These are phyloP conservation scores for Drosophila lini DNA, from an alignment of 1,140 invertebrate species.

Conservation along the genomic window DNA sequence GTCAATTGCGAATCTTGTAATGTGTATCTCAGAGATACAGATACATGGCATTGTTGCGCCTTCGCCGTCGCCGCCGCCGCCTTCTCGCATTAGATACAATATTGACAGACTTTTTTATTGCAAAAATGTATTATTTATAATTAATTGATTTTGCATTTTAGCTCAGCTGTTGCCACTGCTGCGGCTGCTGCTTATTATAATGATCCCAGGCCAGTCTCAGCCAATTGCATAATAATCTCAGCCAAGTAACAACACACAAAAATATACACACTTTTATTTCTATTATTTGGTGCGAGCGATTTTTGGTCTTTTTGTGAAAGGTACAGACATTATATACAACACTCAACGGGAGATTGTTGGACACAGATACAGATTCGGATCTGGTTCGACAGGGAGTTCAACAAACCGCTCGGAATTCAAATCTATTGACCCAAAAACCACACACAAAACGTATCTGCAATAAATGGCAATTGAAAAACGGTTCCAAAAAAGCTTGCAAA, in stretches of 20 bases:
- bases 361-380: slow-evolving; percentile 23
- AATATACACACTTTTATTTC: slow-evolving; percentile 19
- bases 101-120: slow-evolving; percentile 41
- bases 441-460: slow-evolving; percentile 40
- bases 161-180: neutral
- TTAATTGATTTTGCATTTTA: slow-evolving; percentile 42
- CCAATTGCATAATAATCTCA: slow-evolving; percentile 33
- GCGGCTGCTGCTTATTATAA: slow-evolving; percentile 32
- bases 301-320: slow-evolving; percentile 32
- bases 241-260: neutral
- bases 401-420: slow-evolving; percentile 74
- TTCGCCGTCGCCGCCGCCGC: slow-evolving; percentile 13
- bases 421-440: slow-evolving; percentile 77
- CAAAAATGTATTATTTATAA: slow-evolving; percentile 51
- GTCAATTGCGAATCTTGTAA: slow-evolving; percentile 68
- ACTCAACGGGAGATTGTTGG: slow-evolving; percentile 41
- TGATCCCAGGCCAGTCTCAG: slow-evolving; percentile 17
- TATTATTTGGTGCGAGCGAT: slow-evolving; percentile 17
- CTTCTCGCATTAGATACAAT: slow-evolving; percentile 36
- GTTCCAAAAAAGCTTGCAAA: slow-evolving; percentile 20
- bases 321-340: slow-evolving; percentile 22
- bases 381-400: slow-evolving; percentile 58
- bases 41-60: slow-evolving; percentile 40
- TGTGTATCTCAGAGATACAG: slow-evolving; percentile 53
- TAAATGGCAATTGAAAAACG: slow-evolving; percentile 53